Base-by-base conservation (phyloP, 2,113 vertebrate species). In the Siniperca chuatsi region DNA sequence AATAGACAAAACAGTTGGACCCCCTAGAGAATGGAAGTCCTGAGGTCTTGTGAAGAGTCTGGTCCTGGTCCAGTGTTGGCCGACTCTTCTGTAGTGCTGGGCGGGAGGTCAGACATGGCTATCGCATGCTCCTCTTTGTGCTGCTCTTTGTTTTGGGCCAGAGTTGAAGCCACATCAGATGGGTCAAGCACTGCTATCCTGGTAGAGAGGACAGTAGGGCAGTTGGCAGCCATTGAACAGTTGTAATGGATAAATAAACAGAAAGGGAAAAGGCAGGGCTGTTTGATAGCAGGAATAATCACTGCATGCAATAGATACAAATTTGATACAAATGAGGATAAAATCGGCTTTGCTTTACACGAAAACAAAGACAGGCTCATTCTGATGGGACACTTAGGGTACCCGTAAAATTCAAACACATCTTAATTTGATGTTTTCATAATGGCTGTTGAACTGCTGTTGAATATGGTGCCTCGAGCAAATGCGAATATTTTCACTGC, bases 21-120 rank as follows among this genome's bases (percentile, higher is more conserved):
- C 48, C 48, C 57, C 79, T 90, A 95, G 74, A 93, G 88, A 69
- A 81, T 88, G 33, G 88, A 93, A 78, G 89, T 93, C 90, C 89
- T 90, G 54, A 84, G 68, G 76, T 92, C 92, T 87, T 83, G 87
- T 81, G 88, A 92, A 35, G 87, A 90, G 29, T 92, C 87, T 57
- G 71, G 79, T 84, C 73, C 83, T 1, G 71, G 44, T 79, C 86
- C 85, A 72, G 44, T 13, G 62, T 58, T 84, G 81, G 73, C 50
- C 1, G 62, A 78, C 54, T 92, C 84, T 23, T 82, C 90, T 16
- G 42, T 54, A 21, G 90, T 87, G 75, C 77, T 48, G 50, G 83
- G 81, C 0, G 50, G 71, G 65, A 93, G 66, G 13, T 92, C 80
- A 50, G 82, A 90, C 93, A 96, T 89, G 70, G 85, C 40, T 65